phyloP scores from a whole-genome alignment of 2,113 vertebrate species.

The Corythoichthys intestinalis region DNA sequence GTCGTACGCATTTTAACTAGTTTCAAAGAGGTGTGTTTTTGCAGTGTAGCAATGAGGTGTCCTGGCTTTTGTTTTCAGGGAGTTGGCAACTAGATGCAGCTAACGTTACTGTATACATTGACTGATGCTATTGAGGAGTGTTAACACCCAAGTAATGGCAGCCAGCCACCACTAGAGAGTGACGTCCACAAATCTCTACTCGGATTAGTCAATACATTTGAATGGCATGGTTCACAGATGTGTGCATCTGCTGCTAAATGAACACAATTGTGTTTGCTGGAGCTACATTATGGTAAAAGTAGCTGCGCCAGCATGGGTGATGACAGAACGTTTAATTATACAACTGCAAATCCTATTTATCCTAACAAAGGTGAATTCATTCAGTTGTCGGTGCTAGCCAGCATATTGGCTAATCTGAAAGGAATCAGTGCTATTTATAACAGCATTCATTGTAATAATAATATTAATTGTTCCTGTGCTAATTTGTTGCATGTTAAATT shows the following conservation, averaged over 20 bases:
- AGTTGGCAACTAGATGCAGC: too few relatives aligned
- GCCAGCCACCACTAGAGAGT: too few relatives aligned
- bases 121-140: too few relatives aligned
- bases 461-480: background rate
- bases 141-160: too few relatives aligned
- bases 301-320: background rate
- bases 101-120: too few relatives aligned
- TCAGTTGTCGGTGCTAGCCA: background rate
- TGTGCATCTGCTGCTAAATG: constrained; percentile 24
- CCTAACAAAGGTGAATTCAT: background rate
- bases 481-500: background rate
- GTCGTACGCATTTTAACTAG: too few relatives aligned
- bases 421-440: background rate
- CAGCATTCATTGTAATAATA: background rate
- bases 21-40: too few relatives aligned
- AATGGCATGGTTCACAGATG: constrained; percentile 33
- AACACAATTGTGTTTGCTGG: constrained; percentile 6
- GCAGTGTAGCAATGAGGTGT: too few relatives aligned
- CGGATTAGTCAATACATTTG: background rate
- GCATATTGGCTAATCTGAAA: background rate
- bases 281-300: background rate
- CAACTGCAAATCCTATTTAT: background rate
- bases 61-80: too few relatives aligned
- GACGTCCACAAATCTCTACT: too few relatives aligned
- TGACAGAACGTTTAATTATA: background rate